These are phyloP conservation scores for Parazoanthus swiftii DNA, from an alignment of 92 coral and sea anemone genomes.

Conservation along the genomic window DNA sequence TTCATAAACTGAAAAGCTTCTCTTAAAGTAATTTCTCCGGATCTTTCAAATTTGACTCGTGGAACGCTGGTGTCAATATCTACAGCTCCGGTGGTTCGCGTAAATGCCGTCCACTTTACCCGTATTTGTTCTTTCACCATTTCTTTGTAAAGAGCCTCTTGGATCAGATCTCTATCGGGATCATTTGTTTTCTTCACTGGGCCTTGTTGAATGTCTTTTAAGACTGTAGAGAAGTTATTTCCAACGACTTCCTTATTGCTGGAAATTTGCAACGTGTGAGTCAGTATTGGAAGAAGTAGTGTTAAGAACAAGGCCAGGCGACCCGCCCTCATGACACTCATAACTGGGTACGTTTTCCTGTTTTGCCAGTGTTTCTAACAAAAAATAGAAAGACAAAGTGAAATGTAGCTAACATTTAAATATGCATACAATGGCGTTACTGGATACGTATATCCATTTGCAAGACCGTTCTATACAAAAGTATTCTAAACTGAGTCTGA, in stretches of 20 bases:
- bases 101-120: background rate
- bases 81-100: background rate
- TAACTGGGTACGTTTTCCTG: no score
- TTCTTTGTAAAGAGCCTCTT: background rate
- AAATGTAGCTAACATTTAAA: no score
- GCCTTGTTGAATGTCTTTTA: background rate
- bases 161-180: background rate
- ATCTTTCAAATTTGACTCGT: slow-evolving; percentile 5
- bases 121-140: background rate
- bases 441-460: no score
- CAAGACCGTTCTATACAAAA: no score
- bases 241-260: no score
- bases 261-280: background rate
- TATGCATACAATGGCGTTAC: no score
- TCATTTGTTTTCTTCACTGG: background rate
- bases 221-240: no score
- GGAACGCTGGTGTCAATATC: background rate
- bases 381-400: no score
- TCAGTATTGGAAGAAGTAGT: background rate
- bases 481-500: no score
- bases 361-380: no score
- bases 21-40: background rate
- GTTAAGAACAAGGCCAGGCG: background rate
- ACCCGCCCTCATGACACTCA: background rate
- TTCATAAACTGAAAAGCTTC: slow-evolving; percentile 16